phyloP scores from a whole-genome alignment of 2,113 vertebrate species.

The Sciurus niger region DNA sequence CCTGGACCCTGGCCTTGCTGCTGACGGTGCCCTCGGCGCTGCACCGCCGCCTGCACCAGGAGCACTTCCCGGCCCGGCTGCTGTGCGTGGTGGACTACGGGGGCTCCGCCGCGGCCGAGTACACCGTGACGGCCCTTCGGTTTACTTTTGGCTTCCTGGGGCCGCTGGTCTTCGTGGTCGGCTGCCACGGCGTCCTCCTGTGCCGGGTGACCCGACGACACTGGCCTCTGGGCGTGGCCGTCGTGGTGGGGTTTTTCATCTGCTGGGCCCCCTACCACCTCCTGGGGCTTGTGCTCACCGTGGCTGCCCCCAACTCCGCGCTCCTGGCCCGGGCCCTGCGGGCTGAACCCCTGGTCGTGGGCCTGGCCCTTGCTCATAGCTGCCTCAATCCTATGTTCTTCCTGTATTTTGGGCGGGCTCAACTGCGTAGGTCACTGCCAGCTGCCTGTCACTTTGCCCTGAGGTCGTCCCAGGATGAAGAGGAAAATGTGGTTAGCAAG shows the following conservation, averaged over 20 bases:
- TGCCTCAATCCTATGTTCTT: conserved; percentile 95
- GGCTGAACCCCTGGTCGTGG: conserved; percentile 80
- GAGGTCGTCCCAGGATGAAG: neutral
- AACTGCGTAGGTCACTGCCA: neutral
- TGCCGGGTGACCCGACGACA: neutral
- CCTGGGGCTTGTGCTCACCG: conserved; percentile 82
- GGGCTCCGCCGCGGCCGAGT: neutral
- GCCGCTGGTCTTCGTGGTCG: conserved; percentile 88
- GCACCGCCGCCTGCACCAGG: neutral
- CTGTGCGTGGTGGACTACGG: conserved; percentile 78
- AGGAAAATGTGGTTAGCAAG: neutral
- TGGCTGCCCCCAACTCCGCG: fast-evolving
- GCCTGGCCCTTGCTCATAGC: conserved; percentile 93
- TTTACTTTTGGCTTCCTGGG: conserved; percentile 89
- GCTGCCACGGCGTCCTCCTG: conserved; percentile 89
- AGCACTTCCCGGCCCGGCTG: fast-evolving
- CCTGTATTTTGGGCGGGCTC: neutral
- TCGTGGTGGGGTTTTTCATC: conserved; percentile 91
- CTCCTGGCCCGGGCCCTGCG: neutral
- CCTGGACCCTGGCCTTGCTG: conserved; percentile 89
- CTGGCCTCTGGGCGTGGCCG: conserved; percentile 83
- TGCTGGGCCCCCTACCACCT: conserved; percentile 94
- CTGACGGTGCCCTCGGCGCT: conserved; percentile 89
- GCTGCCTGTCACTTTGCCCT: conserved; percentile 34
- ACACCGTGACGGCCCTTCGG: conserved; percentile 44